These are phyloP conservation scores for Girardia tigrina DNA, from an alignment of 2,888 invertebrate genomes.

Conservation along the genomic window DNA sequence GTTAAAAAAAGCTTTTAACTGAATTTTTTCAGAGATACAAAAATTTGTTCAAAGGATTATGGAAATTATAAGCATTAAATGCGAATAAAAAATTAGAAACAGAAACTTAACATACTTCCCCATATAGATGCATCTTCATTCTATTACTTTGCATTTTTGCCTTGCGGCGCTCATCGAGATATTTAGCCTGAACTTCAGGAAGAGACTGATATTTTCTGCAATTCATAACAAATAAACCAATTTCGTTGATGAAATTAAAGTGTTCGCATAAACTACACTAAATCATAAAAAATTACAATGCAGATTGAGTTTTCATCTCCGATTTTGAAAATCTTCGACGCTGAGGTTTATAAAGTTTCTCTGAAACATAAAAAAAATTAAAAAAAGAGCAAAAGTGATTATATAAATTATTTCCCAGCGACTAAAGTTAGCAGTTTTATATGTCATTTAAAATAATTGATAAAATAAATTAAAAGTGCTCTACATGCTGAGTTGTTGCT, in stretches of 20 bases:
- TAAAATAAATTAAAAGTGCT: neutral
- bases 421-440: neutral
- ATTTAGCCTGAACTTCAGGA: slow-evolving; percentile 20
- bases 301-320: slow-evolving; percentile 1
- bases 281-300: too few species aligned
- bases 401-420: neutral
- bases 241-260: too few species aligned
- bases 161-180: slow-evolving; percentile 14
- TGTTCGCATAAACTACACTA: too few species aligned
- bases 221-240: too few species aligned
- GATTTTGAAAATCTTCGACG: neutral
- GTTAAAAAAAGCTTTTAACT: too few species aligned
- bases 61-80: too few species aligned
- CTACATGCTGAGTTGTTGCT: neutral
- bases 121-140: slow-evolving; percentile 32
- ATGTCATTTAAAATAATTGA: neutral
- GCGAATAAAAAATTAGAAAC: too few species aligned
- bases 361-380: neutral
- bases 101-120: slow-evolving; percentile 21
- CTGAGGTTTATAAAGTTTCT: neutral
- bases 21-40: too few species aligned
- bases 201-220: slow-evolving; percentile 18
- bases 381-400: neutral
- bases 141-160: slow-evolving; percentile 29
- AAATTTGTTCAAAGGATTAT: too few species aligned